Conservation (phyloP, 1,140 invertebrate species). For the Triops longicaudatus region DNA sequence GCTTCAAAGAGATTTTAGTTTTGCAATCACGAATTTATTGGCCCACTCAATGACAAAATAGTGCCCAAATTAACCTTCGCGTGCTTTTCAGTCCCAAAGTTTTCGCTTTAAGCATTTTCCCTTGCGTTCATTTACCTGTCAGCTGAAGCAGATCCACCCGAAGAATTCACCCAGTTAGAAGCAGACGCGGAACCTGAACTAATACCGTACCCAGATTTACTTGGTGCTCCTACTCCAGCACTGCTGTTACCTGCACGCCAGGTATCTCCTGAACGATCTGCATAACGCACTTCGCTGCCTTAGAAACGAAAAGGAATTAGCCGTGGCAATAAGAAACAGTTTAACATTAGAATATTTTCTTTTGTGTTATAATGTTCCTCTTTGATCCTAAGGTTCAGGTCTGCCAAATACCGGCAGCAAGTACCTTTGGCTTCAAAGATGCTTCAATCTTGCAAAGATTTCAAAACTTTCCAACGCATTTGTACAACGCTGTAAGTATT, state of each 20-base stretch:
- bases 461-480: not conserved
- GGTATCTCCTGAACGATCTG: conserved; percentile 29
- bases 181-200: not conserved
- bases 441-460: not conserved
- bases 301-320: not conserved
- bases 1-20: not conserved
- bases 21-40: not conserved
- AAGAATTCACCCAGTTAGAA: not conserved
- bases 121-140: not conserved
- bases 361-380: not conserved
- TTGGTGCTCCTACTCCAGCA: not conserved
- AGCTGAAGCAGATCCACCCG: not conserved
- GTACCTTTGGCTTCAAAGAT: not conserved
- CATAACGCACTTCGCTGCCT: conserved; percentile 28
- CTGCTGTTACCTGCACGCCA: conserved; percentile 28
- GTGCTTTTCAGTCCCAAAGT: not conserved
- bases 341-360: too few species aligned
- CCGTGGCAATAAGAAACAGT: too few species aligned
- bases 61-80: not conserved
- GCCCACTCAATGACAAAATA: not conserved
- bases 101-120: not conserved
- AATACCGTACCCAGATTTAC: not conserved
- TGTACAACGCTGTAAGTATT: not conserved
- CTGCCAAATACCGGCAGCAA: not conserved
- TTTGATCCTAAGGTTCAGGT: conserved; percentile 12